These are phyloP conservation scores for Pheosia gnoma DNA, from an alignment of 2,888 invertebrate genomes.

Conservation along the genomic window DNA sequence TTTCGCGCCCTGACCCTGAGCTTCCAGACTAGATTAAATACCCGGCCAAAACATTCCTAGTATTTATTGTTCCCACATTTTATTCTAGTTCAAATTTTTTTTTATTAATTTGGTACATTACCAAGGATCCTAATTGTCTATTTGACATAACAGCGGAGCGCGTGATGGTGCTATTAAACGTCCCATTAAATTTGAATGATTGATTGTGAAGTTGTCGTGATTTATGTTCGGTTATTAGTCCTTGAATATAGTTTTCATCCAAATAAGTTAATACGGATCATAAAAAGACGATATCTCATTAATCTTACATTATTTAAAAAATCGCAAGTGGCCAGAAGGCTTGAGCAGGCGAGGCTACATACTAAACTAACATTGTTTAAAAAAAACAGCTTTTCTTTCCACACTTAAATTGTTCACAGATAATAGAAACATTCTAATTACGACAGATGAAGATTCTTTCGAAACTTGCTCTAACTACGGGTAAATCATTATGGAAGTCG, in stretches of 20 bases:
- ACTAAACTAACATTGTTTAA: too few species aligned
- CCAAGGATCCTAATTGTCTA: background rate
- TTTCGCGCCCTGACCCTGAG: too few species aligned
- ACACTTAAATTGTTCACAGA: too few species aligned
- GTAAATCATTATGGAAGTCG: too few species aligned
- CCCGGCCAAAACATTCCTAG: too few species aligned
- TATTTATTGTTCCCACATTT: background rate
- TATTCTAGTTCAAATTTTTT: background rate
- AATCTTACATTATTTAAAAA: background rate
- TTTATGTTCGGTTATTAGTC: conserved; percentile 3
- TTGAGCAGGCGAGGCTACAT: too few species aligned
- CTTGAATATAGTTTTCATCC: background rate
- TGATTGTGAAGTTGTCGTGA: conserved; percentile 1
- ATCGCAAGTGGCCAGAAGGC: too few species aligned
- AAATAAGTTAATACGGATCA: background rate
- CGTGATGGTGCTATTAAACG: conserved; percentile 6
- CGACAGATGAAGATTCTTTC: too few species aligned
- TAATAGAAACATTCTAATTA: too few species aligned
- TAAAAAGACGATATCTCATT: background rate
- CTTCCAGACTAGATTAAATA: too few species aligned
- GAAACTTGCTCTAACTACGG: too few species aligned
- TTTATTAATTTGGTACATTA: conserved; percentile 1
- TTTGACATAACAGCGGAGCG: background rate
- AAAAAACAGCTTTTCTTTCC: too few species aligned
- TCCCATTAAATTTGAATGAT: conserved; percentile 2